These are phyloP conservation scores for Aurelia coerulea DNA, from an alignment of 30 jellyfish, hydroid and myxozoan genomes.

Conservation along the genomic window DNA sequence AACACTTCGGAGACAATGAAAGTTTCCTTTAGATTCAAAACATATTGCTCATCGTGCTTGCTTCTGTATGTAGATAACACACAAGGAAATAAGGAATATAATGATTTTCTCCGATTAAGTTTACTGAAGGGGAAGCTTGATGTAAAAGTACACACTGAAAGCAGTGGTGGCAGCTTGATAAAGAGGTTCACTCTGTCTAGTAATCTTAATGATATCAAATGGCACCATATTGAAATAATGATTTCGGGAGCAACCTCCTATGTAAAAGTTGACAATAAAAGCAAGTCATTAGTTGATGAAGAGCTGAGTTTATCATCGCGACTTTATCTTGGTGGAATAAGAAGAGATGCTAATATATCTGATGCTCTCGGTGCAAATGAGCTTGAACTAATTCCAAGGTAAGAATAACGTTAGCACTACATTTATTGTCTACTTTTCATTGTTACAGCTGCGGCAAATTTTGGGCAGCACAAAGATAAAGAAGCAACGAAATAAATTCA, in stretches of 20 bases:
- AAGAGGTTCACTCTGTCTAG: conserved; percentile 28
- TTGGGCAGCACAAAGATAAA: too few relatives aligned
- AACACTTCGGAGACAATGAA: conserved; percentile 13
- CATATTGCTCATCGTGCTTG: conserved; percentile 63
- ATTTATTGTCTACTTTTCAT: too few relatives aligned
- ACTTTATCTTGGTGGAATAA: conserved; percentile 57
- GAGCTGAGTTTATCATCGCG: conserved; percentile 24
- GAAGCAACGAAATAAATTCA: too few relatives aligned
- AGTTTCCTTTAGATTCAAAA: conserved; percentile 69
- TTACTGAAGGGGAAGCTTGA: conserved; percentile 57
- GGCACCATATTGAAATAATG: conserved; percentile 75
- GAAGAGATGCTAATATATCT: conserved; percentile 3
- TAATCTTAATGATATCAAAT: conserved; percentile 57
- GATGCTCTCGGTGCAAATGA: background rate
- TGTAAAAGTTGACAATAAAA: conserved; percentile 36
- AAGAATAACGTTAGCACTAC: too few relatives aligned
- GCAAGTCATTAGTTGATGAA: conserved; percentile 10
- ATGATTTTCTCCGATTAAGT: conserved; percentile 22
- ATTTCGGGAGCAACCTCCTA: background rate
- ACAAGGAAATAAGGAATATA: conserved; percentile 17
- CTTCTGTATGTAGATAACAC: conserved; percentile 68
- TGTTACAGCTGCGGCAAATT: too few relatives aligned
- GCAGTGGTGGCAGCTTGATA: conserved; percentile 31
- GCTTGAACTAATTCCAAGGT: too few relatives aligned
- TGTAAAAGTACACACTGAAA: conserved; percentile 32